A percentile compares a stretch with the other conserved stretches of the same genome.
Conservation (phyloP, 2,888 invertebrate genomes). For the Eumerus sabulonum region DNA sequence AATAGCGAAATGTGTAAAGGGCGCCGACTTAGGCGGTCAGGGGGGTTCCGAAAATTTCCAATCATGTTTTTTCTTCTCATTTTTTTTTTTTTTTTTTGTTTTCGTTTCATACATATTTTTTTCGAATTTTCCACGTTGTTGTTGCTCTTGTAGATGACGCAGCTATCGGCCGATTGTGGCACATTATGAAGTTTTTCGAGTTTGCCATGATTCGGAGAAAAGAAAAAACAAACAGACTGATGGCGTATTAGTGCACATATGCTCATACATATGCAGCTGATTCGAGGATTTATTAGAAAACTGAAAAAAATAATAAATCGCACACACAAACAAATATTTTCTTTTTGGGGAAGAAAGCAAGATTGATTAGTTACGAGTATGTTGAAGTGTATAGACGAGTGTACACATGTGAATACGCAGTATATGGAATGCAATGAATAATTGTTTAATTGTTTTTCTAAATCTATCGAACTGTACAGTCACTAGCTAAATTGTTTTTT, state of each 20-base stretch:
- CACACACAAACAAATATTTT: no score
- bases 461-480: no score
- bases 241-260: conserved; percentile 32
- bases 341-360: no score
- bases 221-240: background rate
- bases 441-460: no score
- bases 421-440: no score
- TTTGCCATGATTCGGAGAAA: conserved; percentile 35
- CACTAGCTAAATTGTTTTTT: no score
- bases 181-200: conserved; percentile 19
- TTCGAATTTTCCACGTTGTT: conserved; percentile 1
- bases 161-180: conserved; percentile 3
- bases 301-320: no score
- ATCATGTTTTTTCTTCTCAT: conserved; percentile 34
- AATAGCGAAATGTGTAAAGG: conserved; percentile 57
- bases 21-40: conserved; percentile 10
- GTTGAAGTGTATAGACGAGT: no score
- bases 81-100: conserved; percentile 28
- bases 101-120: conserved; percentile 37
- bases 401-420: no score
- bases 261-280: background rate
- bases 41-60: conserved; percentile 40
- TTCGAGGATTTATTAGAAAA: no score
- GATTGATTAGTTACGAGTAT: no score
- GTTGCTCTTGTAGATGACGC: no score